Evolutionary conservation across 2,113 vertebrate species (phyloP), one percentile per base, ranked within the genome.

Genomic region (Noctilio leporinus): DNA sequence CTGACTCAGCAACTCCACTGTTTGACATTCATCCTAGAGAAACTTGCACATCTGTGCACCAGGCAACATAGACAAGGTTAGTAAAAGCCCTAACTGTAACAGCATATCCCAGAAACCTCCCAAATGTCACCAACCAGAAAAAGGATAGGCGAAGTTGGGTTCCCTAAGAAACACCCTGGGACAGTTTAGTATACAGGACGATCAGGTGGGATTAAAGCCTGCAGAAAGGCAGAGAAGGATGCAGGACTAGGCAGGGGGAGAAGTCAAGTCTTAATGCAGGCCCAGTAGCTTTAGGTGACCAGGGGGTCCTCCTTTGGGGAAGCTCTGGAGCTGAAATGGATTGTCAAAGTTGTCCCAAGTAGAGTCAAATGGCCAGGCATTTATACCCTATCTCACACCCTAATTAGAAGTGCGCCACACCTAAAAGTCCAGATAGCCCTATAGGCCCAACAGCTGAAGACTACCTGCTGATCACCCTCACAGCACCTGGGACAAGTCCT

Each of bases 231-330:
- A 11, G 40, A 59, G 19, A 78, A 26, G 19, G 30, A 53, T 26
- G 35, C 3, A 45, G 10, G 47, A 22, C 57, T 2, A 1, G 4
- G 11, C 2, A 11, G 0, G 1, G 28, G 10, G 43, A 59, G 26
- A 82, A 69, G 26, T 16, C 45, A n/a, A 64, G 73, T 20, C n/a
- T 2, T 30, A 77, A 19, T 14, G 30, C 40, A 73, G 45, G 24
- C 19, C 70, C 10, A 73, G 8, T 5, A 38, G 26, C 26, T 62
- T 91, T 86, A 22, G 43, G 35, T 9, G 5, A 49, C 0, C 6
- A 38, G 30, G 3, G 49, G 45, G 35, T 40, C 38, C 64, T 49
- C 55, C 6, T 4, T 0, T 3, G 4, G 11, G 14, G 28, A 53
- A 72, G 9, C 12, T 80, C 53, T 51, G 81, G 14, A 86, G 78